Conservation (phyloP, 35 echinoderm and acorn worm genomes). For the Acanthaster planci region DNA sequence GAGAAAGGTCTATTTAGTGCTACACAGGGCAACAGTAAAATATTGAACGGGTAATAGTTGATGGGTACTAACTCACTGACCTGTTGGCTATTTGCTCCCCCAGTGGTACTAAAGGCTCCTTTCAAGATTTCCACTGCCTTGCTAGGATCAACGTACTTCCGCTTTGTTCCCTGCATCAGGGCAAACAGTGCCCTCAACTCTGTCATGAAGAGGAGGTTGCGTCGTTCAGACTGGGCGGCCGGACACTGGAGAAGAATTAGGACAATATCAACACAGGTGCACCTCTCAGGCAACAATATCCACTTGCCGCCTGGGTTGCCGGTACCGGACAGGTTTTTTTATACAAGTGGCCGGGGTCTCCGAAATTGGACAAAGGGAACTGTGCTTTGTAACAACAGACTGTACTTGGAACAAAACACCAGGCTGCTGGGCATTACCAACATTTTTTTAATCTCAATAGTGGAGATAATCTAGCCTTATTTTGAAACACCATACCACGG, state of each 20-base stretch:
- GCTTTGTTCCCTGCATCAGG: conserved; percentile 87
- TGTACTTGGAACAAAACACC: too few species aligned
- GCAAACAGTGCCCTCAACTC: conserved; percentile 95
- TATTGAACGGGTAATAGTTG: too few species aligned
- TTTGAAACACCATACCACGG: not conserved
- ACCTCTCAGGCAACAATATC: not conserved
- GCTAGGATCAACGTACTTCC: conserved; percentile 97
- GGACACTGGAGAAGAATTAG: not conserved
- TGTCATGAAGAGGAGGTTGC: conserved; percentile 92
- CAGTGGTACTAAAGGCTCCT: conserved; percentile 78
- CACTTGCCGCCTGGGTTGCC: too few species aligned
- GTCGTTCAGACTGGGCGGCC: conserved; percentile 52
- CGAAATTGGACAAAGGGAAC: too few species aligned
- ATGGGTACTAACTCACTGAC: conserved; percentile 9
- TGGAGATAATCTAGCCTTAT: too few species aligned
- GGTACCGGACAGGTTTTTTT: too few species aligned
- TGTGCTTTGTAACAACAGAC: too few species aligned
- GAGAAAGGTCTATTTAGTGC: too few species aligned
- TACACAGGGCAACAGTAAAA: too few species aligned
- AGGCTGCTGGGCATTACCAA: too few species aligned
- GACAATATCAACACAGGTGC: not conserved
- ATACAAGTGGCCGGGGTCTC: too few species aligned
- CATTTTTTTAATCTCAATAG: too few species aligned
- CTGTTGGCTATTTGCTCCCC: conserved; percentile 73
- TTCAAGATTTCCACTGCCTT: conserved; percentile 94